Conservation (phyloP, 2,888 invertebrate genomes). For the Brachylomia viminalis region DNA sequence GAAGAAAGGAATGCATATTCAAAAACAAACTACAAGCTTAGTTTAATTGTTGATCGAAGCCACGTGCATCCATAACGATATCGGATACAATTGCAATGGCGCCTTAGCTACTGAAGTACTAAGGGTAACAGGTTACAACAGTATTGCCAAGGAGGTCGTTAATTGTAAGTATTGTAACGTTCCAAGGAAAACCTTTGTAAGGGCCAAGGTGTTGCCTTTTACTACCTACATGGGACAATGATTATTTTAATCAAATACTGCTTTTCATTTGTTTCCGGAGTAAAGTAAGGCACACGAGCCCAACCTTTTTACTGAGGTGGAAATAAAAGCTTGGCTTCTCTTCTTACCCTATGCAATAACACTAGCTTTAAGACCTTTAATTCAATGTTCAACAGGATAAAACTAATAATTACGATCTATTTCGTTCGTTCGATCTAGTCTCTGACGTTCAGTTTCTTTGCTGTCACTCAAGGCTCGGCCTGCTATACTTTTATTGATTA, state of each 20-base stretch:
- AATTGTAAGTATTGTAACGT: conserved; percentile 49
- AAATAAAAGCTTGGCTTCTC: neutral
- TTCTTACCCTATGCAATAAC: neutral
- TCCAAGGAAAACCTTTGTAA: conserved; percentile 48
- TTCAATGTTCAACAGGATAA: neutral
- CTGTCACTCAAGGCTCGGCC: neutral
- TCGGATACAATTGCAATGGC: conserved; percentile 25
- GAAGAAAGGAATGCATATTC: neutral
- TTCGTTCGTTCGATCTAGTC: neutral
- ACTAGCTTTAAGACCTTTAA: neutral
- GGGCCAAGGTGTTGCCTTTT: conserved; percentile 44
- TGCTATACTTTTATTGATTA: neutral
- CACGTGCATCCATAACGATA: conserved; percentile 25
- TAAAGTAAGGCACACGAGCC: neutral
- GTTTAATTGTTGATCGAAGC: neutral
- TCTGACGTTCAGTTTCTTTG: neutral
- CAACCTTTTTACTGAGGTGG: neutral
- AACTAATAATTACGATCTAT: neutral
- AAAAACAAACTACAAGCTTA: neutral
- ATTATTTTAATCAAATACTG: conserved; percentile 53
- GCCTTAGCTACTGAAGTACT: conserved; percentile 13
- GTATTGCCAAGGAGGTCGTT: conserved; percentile 49
- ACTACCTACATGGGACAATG: conserved; percentile 53
- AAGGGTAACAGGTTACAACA: conserved; percentile 34
- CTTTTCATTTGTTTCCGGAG: conserved; percentile 50